Base-by-base conservation (phyloP, 2,797 vertebrate genomes). In the Fistularia tabacaria region DNA sequence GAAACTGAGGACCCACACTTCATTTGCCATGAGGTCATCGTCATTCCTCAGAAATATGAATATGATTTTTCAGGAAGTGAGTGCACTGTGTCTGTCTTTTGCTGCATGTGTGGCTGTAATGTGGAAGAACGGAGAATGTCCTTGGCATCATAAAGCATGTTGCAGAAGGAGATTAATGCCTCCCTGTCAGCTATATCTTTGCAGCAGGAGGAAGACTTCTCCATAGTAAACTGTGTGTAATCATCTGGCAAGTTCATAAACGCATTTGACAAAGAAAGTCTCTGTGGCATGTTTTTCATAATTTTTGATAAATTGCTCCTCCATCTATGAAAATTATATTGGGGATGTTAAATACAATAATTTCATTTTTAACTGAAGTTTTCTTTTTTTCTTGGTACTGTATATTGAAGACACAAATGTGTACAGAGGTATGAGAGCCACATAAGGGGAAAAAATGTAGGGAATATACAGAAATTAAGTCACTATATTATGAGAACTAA, bases 11-110 rank as follows among this genome's bases (percentile, higher is more conserved):
- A 89, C 77, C 51, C 58, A 83, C 15, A 81, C 82, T 90, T 92
- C 91, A 92, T 91, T 92, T 91, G 89, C 85, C 69, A 58, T 87
- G 81, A 90, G 87, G 88, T 92, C 89, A 89, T 77, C 78, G 74
- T 70, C 84, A 82, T 86, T 80, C 86, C 83, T 87, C 80, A 84
- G 79, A 90, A 87, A 88, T 83, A 84, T 85, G 84, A 87, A 87
- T 85, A 81, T 84, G 81, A 89, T 89, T 85, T 87, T 77, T 79
- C 73, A 81, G 74, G 77, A 82, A 84, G 78, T 79, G 79, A 71
- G 73, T 61, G 64, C 43, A n/a, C 43, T 62, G 47, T 9, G 41
- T 6, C 41, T 56, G 42, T 42, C 41, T 51, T 13, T 15, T 54
- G 45, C 41, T 52, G 49, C 7, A 8, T 51, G 43, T 71, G 54